These are phyloP conservation scores for Ptilonorhynchus violaceus DNA, from an alignment of 2,113 vertebrate species.

Conservation along the genomic window DNA sequence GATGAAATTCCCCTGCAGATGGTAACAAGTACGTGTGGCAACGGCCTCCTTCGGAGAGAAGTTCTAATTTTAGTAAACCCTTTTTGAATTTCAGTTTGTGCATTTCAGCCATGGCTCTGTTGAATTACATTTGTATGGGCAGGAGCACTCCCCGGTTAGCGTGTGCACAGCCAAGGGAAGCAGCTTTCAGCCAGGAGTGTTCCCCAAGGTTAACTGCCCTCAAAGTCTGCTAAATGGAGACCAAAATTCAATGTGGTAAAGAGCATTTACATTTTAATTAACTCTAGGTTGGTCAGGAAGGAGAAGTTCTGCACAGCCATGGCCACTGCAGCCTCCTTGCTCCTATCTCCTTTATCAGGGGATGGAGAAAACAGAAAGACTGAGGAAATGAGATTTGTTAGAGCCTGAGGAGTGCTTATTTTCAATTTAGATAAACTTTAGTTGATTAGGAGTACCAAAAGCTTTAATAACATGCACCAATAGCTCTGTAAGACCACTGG, in stretches of 20 bases:
- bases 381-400: not conserved
- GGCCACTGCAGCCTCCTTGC: not conserved
- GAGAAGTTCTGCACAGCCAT: not conserved
- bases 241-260: not conserved
- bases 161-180: not conserved
- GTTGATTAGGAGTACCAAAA: too few species aligned
- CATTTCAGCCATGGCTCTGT: not conserved
- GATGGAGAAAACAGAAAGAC: not conserved
- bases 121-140: not conserved
- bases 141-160: not conserved
- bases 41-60: not conserved
- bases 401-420: not conserved
- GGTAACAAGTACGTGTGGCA: not conserved
- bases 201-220: not conserved
- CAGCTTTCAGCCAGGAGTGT: not conserved
- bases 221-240: not conserved
- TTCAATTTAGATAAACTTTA: not conserved
- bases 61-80: not conserved
- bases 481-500: not conserved
- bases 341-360: accelerated
- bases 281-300: not conserved
- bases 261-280: not conserved
- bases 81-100: not conserved
- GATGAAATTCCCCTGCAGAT: not conserved
- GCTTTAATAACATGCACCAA: not conserved